A percentile compares a stretch with the other conserved stretches of the same genome.
These are phyloP conservation scores for Drosophila cognata DNA, from an alignment of 2,888 invertebrate genomes.

Conservation along the genomic window DNA sequence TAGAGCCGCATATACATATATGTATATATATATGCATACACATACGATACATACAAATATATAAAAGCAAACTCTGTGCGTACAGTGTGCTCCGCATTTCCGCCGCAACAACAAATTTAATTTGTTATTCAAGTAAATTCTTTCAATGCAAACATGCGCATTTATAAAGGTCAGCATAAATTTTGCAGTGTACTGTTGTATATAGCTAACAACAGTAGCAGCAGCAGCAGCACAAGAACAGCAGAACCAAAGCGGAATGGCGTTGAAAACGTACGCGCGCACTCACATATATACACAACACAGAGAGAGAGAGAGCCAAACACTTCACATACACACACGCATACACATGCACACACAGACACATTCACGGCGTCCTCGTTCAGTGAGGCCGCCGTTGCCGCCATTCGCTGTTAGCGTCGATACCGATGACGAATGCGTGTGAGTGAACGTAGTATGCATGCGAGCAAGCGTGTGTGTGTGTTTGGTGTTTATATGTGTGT, in stretches of 20 bases:
- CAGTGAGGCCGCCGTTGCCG: constrained; percentile 55
- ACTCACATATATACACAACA: constrained; percentile 30
- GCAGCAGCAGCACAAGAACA: constrained; percentile 20
- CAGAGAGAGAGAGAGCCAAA: background rate
- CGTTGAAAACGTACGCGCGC: constrained; percentile 56
- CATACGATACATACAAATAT: constrained; percentile 21
- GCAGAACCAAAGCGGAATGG: constrained; percentile 52
- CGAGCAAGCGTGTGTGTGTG: constrained; percentile 13
- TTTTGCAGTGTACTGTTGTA: constrained; percentile 37
- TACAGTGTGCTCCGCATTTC: constrained; percentile 34
- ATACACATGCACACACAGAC: constrained; percentile 28
- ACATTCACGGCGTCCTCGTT: constrained; percentile 69
- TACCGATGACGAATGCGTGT: constrained; percentile 72
- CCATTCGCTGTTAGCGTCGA: constrained; percentile 64
- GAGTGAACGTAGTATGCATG: constrained; percentile 51
- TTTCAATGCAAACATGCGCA: constrained; percentile 7
- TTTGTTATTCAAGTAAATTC: constrained; percentile 12
- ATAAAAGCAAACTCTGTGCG: constrained; percentile 40
- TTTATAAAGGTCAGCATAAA: constrained; percentile 35
- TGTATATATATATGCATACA: constrained; percentile 6
- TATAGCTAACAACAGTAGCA: constrained; percentile 21
- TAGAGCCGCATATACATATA: constrained; percentile 7
- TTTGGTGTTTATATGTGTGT: constrained; percentile 15
- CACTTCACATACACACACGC: background rate
- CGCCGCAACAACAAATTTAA: background rate